These are phyloP conservation scores for Cynoglossus semilaevis DNA, from an alignment of 2,113 vertebrate species.

Conservation along the genomic window DNA sequence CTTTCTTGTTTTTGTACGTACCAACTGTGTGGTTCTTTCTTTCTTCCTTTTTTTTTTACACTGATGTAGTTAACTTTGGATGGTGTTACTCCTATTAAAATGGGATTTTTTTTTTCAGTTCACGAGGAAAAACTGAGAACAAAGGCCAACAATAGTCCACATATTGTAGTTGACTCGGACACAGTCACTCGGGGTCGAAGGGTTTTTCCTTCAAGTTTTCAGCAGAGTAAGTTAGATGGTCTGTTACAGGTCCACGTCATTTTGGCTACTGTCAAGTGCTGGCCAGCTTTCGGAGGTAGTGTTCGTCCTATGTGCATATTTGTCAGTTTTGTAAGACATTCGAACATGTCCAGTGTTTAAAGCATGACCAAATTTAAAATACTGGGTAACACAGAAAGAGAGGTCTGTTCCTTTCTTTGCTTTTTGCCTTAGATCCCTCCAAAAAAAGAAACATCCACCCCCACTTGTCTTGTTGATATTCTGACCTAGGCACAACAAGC, in stretches of 20 bases:
- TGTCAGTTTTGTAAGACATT: conserved; percentile 72
- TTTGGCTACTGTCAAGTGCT: conserved; percentile 75
- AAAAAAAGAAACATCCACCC: conserved; percentile 31
- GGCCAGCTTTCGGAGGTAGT: conserved; percentile 78
- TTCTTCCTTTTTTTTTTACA: conserved; percentile 58
- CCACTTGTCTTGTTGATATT: conserved; percentile 58
- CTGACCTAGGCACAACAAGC: conserved; percentile 69
- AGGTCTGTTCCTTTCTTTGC: conserved; percentile 73
- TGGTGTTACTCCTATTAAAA: conserved; percentile 74
- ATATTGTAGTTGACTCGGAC: conserved; percentile 72
- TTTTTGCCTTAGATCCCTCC: conserved; percentile 75
- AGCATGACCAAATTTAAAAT: conserved; percentile 82
- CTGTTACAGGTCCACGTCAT: conserved; percentile 74
- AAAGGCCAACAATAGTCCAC: conserved; percentile 72
- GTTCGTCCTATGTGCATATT: conserved; percentile 78
- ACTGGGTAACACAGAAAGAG: conserved; percentile 72
- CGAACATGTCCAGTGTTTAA: conserved; percentile 71
- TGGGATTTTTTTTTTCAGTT: conserved; percentile 80
- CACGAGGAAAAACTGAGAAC: conserved; percentile 58
- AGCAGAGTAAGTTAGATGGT: conserved; percentile 63
- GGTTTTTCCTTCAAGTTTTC: conserved; percentile 76
- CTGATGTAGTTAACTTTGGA: conserved; percentile 77
- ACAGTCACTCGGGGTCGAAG: conserved; percentile 76
- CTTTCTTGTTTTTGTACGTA: conserved; percentile 69
- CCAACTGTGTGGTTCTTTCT: conserved; percentile 17